These are phyloP conservation scores for Oryzias melastigma DNA, from an alignment of 2,113 vertebrate species.

Conservation along the genomic window DNA sequence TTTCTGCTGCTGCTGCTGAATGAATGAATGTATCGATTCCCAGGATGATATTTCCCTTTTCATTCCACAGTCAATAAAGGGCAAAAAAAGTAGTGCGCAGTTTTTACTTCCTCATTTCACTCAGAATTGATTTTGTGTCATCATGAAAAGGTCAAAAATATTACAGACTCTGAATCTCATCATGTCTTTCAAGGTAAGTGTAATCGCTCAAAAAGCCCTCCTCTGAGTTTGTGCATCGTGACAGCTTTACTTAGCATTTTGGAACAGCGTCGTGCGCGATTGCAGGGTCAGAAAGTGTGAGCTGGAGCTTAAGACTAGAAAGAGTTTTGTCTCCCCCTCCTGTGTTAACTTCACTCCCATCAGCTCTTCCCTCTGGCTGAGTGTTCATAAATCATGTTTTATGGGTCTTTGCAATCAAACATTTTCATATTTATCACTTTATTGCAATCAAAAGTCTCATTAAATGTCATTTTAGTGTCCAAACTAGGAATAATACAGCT, in stretches of 20 bases:
- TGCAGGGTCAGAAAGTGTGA: conserved; percentile 1
- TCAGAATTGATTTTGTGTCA: conserved; percentile 13
- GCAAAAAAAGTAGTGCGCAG: not conserved
- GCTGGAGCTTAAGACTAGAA: not conserved
- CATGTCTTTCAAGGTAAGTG: not conserved
- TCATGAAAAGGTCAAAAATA: conserved; percentile 1
- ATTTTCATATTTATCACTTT: too few species aligned
- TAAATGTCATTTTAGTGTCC: too few species aligned
- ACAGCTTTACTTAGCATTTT: not conserved
- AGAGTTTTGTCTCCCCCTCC: conserved; percentile 43
- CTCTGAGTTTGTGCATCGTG: not conserved
- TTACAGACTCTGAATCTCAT: not conserved
- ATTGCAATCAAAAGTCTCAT: too few species aligned
- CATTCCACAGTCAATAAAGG: conserved; percentile 6
- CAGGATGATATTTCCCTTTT: not conserved
- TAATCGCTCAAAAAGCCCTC: not conserved
- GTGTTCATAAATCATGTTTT: too few species aligned
- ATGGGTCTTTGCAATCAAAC: too few species aligned
- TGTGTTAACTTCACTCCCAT: not conserved
- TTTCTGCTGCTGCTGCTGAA: conserved; percentile 14
- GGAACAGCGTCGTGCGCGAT: not conserved
- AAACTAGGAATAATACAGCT: too few species aligned
- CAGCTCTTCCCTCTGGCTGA: not conserved
- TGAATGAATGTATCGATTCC: conserved; percentile 34
- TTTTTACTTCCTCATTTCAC: not conserved